Conservation (phyloP, 2,888 invertebrate genomes). For the Endomychus coccineus region DNA sequence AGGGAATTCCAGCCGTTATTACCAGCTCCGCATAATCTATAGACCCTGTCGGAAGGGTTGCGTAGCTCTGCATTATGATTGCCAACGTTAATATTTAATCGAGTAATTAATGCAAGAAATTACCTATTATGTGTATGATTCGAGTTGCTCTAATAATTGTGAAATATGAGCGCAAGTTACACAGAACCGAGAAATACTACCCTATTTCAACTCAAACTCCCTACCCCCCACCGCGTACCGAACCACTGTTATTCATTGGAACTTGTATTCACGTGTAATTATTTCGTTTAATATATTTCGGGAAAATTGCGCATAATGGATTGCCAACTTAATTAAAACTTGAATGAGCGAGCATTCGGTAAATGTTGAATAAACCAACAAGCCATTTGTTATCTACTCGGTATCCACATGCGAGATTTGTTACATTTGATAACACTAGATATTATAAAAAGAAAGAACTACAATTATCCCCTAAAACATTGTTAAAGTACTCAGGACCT, state of each 20-base stretch:
- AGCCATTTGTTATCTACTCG: too few relatives aligned
- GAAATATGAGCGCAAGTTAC: constrained; percentile 40
- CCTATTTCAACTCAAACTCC: constrained; percentile 13
- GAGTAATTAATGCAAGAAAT: constrained; percentile 49
- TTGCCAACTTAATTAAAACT: constrained; percentile 28
- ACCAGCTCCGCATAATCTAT: constrained; percentile 43
- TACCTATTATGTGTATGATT: constrained; percentile 48
- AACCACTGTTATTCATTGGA: constrained; percentile 18
- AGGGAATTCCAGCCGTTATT: constrained; percentile 39
- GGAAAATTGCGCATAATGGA: constrained; percentile 27
- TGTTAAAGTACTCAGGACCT: too few relatives aligned
- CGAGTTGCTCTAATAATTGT: constrained; percentile 45
- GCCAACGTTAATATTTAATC: constrained; percentile 47
- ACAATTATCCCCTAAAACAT: too few relatives aligned
- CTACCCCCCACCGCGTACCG: constrained; percentile 3
- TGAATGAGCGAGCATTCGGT: too few relatives aligned
- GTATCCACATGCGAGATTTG: too few relatives aligned
- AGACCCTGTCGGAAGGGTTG: constrained; percentile 43
- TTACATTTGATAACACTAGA: too few relatives aligned
- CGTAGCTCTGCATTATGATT: constrained; percentile 45
- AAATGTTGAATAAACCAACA: too few relatives aligned
- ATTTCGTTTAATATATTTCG: constrained; percentile 30
- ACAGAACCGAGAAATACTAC: constrained; percentile 10
- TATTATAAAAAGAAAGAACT: too few relatives aligned
- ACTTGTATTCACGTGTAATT: constrained; percentile 31